Evolutionary conservation across 1,140 invertebrate species (phyloP), one percentile per base, ranked within the genome.

Genomic region (Drosophila littoralis): DNA sequence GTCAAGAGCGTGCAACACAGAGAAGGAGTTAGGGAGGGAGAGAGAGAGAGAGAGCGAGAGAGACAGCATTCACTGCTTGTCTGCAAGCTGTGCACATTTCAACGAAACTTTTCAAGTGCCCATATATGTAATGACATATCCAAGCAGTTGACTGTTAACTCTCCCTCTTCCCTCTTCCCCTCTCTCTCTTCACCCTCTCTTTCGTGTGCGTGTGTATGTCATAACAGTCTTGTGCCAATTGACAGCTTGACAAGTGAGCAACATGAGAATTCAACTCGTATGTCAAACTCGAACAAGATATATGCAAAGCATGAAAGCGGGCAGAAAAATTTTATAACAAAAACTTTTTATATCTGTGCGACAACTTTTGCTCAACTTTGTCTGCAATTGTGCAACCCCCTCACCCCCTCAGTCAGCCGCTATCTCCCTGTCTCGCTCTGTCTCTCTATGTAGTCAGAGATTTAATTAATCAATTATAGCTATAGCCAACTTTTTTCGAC

Each of bases 191-290:
- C 22, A 4, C 28, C 10, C 22, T 57, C 43, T 58, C 65, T 33
- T 13, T 43, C 45, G n/a, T 40, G 35, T 65, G 38, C 55, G 42
- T 45, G 40, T 59, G 54, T 46, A 36, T 52, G 61, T 48, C 73
- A 52, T 84, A 66, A 77, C 69, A 77, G 79, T 83, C 83, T 83
- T 89, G 79, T 78, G 77, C 66, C 84, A 90, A 89, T 90, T 90
- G 85, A 89, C 85, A 90, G 75, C 60, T 80, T 90, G 85, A 89
- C 85, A 89, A 90, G 85, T 90, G 85, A 89, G 84, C 84, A 89
- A 82, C 84, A 89, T 70, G 85, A 89, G 84, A 85, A 90, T 89
- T 90, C 85, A 81, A 84, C 77, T 89, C 77, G 81, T 81, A 80
- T 64, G 67, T 76, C 76, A 79, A 79, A 76, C 67, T 79, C 55